Evolutionary conservation across 1,140 invertebrate species (phyloP), one percentile per base, ranked within the genome.

Genomic region (Ceratosolen fusciceps): DNA sequence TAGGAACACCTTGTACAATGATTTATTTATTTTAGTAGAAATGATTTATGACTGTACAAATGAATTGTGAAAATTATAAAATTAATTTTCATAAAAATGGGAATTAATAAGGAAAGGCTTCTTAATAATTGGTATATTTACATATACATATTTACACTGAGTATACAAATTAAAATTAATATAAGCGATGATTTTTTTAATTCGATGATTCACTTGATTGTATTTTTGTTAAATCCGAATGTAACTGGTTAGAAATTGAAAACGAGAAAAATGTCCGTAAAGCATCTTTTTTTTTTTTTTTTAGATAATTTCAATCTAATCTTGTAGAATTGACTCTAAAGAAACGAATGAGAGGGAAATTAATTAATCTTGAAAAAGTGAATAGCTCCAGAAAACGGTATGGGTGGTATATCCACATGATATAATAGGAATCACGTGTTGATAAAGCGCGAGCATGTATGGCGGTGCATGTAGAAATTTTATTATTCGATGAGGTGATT

Each of bases 351-450:
- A 43, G 52, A 62, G 4, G 49, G 39, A 43, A 47, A 60, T 8
- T 60, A 60, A 29, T 60, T 14, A 56, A 47, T 60, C 21, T 21
- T 21, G 39, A 65, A 31, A 54, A 29, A n/a, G n/a, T 10, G 21
- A 73, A 79, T 73, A 39, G 70, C 52, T 49, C 19, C 2, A 19
- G 31, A 9, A 79, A 79, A 71, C 4, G 60, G 29, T 73, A 47
- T 34, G 34, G 73, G 43, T 31, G 68, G 16, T 71, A 52, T 47
- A 54, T 49, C n/a, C 24, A 29, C 14, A 12, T 47, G n/a, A 52
- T 54, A 29, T 65, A 73, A 1, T 14, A 34, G 21, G 16, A 56
- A 65, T 73, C 65, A 54, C 54, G 43, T n/a, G n/a, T n/a, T n/a
- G n/a, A n/a, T n/a, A n/a, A n/a, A n/a, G n/a, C n/a, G n/a, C n/a